Conservation (phyloP, 2,113 vertebrate genomes). For the Cephalopterus ornatus region DNA sequence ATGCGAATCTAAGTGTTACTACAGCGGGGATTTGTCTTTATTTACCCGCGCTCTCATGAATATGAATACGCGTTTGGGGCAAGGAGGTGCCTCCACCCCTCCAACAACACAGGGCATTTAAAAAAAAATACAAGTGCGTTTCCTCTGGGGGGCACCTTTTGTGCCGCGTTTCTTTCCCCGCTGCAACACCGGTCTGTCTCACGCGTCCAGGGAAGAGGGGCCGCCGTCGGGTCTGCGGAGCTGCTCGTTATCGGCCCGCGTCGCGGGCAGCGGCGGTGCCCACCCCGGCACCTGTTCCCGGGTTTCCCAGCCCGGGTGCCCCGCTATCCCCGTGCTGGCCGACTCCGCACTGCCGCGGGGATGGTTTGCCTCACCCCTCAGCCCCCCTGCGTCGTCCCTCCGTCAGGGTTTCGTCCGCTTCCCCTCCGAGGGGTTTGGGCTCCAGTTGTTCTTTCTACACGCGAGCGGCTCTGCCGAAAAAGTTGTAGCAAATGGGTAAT, state of each 20-base stretch:
- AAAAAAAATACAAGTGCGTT: neutral
- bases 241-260: neutral
- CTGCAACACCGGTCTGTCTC: neutral
- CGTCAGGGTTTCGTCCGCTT: neutral
- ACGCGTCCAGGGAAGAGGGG: no score
- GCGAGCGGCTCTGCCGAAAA: slow-evolving; percentile 85
- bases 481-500: slow-evolving; percentile 98
- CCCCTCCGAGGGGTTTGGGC: slow-evolving; percentile 70
- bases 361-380: neutral
- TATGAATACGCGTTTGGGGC: slow-evolving; percentile 73
- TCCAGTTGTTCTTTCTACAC: slow-evolving; percentile 89
- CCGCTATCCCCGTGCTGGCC: slow-evolving; percentile 56
- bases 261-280: neutral
- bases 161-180: neutral
- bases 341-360: slow-evolving; percentile 25
- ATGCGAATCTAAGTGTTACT: slow-evolving; percentile 81
- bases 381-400: neutral
- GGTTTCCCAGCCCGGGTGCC: neutral
- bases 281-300: neutral
- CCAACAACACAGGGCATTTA: slow-evolving; percentile 2
- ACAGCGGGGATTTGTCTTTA: slow-evolving; percentile 75
- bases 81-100: slow-evolving; percentile 42
- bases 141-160: neutral
- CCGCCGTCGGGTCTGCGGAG: neutral
- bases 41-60: slow-evolving; percentile 76